These are phyloP conservation scores for Crypturellus undulatus DNA, from an alignment of 2,113 vertebrate genomes.

Conservation along the genomic window DNA sequence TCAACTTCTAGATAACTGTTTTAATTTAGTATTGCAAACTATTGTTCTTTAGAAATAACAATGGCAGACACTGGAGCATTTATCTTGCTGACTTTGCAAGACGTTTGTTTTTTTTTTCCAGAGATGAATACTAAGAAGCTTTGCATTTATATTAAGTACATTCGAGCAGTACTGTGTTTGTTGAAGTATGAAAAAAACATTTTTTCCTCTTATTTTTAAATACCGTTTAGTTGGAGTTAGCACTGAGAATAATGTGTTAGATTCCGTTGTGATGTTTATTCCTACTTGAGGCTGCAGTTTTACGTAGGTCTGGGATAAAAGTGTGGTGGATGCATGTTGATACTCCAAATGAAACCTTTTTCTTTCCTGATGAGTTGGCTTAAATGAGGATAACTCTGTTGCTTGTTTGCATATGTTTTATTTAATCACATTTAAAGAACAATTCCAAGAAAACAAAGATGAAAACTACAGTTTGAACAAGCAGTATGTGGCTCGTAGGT, in stretches of 20 bases:
- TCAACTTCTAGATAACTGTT: background rate
- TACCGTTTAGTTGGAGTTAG: background rate
- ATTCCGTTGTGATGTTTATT: background rate
- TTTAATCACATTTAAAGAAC: background rate
- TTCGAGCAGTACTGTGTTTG: background rate
- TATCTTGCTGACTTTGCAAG: background rate
- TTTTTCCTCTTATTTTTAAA: background rate
- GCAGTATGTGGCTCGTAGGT: background rate
- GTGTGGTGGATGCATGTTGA: background rate
- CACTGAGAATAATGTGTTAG: background rate
- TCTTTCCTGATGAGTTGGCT: background rate
- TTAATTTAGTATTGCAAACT: background rate
- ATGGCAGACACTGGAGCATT: background rate
- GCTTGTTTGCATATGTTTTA: background rate
- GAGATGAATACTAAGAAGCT: background rate
- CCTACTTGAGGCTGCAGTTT: background rate
- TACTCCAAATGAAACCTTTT: background rate
- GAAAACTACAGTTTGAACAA: background rate
- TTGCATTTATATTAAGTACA: conserved; percentile 4
- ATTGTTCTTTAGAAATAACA: conserved; percentile 13
- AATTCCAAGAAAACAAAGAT: background rate
- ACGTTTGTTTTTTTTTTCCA: conserved; percentile 27
- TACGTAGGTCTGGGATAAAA: background rate
- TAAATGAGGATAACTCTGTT: background rate
- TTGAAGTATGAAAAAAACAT: background rate